These are phyloP conservation scores for Gnatocerus cornutus DNA, from an alignment of 2,888 invertebrate genomes.

Conservation along the genomic window DNA sequence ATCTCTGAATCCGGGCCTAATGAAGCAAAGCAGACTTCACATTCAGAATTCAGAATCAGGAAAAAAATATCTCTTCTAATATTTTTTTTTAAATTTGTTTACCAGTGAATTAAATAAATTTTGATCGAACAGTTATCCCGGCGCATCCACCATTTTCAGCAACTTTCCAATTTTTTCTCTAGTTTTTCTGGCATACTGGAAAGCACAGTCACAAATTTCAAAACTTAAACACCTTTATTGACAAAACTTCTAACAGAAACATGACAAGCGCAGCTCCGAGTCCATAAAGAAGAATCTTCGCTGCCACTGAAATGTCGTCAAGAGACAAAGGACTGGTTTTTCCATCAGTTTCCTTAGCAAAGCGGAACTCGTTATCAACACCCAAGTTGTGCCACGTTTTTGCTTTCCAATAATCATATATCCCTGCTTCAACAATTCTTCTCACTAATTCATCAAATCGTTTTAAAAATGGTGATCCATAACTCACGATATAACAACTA, in stretches of 20 bases:
- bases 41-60: no score
- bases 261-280: neutral
- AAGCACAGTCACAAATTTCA: no score
- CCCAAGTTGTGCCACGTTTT: slow-evolving; percentile 35
- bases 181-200: no score
- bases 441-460: slow-evolving; percentile 42
- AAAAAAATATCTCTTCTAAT: no score
- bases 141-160: no score
- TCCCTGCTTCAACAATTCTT: slow-evolving; percentile 50
- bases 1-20: no score
- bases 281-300: slow-evolving; percentile 11
- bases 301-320: neutral
- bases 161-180: no score
- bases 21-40: no score
- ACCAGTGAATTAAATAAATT: no score
- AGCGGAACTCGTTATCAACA: slow-evolving; percentile 11
- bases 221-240: neutral
- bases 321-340: neutral
- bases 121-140: no score
- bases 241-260: slow-evolving; percentile 17
- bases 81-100: no score
- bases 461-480: slow-evolving; percentile 50
- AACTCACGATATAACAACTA: slow-evolving; percentile 53
- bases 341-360: slow-evolving; percentile 14
- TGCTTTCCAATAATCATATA: slow-evolving; percentile 50